Base-by-base conservation (phyloP, 2,888 invertebrate genomes). In the Calameuta filiformis region DNA sequence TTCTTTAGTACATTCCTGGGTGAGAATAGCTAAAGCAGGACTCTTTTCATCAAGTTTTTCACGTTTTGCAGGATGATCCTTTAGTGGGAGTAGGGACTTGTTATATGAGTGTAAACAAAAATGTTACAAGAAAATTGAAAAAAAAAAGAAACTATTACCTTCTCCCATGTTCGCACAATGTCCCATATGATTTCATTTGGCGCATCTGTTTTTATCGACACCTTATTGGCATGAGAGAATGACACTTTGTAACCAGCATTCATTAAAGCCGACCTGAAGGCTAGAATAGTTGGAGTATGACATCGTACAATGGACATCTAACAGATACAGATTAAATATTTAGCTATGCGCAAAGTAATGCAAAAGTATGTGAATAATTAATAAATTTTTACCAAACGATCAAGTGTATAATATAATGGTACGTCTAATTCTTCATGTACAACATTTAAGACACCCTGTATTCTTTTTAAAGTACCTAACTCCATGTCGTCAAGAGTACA, bases 191-290 rank as follows among this genome's bases (percentile, higher is more conserved):
- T 93, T 1, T 93, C 92, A 69, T 95, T 92, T 0, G 99, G 98
- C 4, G 99, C 99, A 89, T 97, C 93, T 0, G 99, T 99, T 92
- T 99, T 99, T 34, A 99, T 93, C 0, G 98, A 98, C 83, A 95
- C 94, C 89, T 96, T 96, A 82, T 94, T 94, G 78, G 97, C 96
- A 92, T 99, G 99, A 0, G 99, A 98, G 86, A 95, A 95, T 0
- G 99, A 99, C 3, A 99, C 98, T 85, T 94, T 93, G 92, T 96
- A 98, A 0, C 98, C 98, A 0, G 96, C 96, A 92, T 98, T 96
- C 79, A 98, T 91, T 76, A 99, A 92, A 0, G 98, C 98, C 0
- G 99, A 99, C 85, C 98, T 96, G 89, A 89, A 93, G 84, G 80
- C 81, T 30, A 89, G 76, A 87, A 91, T 91, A 0, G 90, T 83